Base-by-base conservation (phyloP, 2,888 invertebrate species). In the Caenorhabditis wallacei region DNA sequence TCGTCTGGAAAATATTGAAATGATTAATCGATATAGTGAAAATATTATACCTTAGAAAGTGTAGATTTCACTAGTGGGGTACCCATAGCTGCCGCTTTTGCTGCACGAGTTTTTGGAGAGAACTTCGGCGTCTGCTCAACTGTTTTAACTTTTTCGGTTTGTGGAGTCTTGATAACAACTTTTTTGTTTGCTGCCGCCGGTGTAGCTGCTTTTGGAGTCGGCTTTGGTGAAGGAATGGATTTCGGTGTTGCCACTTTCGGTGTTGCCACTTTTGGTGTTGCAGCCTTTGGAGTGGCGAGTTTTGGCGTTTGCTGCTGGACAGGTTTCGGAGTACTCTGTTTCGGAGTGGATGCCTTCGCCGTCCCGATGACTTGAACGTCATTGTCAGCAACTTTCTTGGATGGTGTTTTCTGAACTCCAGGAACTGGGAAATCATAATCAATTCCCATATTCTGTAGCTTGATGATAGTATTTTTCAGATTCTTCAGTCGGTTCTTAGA, bases 381-480 rank as follows among this genome's bases (percentile, higher is more conserved):
- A 35, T 59, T 54, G n/a, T 79, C 69, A 10, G 20, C 75, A 8
- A 43, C 59, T 16, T 64, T 70, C 66, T 69, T 78, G 7, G 26
- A 13, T 16, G 70, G 75, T 11, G 69, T 63, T 48, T 56, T 54
- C 20, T 24, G 37, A 13, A 22, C 30, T 48, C 56, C 66, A 22
- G 40, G 8, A n/a, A 48, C 18, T 20, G 71, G 20, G 53, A 84
- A 81, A 11, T 85, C 82, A 40, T 89, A 89, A 11, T 87, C 85
- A 26, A 88, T 70, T 43, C 89, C 89, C 66, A 85, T 64, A 16
- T 68, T 80, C 46, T 80, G 79, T 57, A 88, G 40, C 63, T 85
- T 84, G 24, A 70, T 37, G 24, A 78, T 18, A 0, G 63, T 51
- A 8, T 79, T 80, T 0, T 69, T 40, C 24, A 79, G 18, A 26